phyloP scores from a whole-genome alignment of 2,113 vertebrate genomes.

The Phocoena sinus region DNA sequence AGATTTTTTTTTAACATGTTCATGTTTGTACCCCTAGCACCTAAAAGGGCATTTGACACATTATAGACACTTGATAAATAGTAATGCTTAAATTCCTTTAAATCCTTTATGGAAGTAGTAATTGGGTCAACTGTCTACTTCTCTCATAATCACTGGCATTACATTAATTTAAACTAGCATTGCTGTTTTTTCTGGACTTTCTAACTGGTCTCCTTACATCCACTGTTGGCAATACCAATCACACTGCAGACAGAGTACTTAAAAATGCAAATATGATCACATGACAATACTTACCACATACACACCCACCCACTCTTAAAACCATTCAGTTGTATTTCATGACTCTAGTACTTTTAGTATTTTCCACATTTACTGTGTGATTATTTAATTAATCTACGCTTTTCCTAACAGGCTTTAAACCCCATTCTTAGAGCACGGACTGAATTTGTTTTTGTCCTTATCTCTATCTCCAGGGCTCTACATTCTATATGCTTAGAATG shows the following conservation, averaged over 20 bases:
- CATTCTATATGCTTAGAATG: background rate
- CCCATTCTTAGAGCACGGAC: background rate
- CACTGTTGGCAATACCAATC: background rate
- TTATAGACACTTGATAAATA: background rate
- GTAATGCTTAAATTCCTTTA: constrained; percentile 4
- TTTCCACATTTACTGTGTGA: background rate
- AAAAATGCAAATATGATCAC: background rate
- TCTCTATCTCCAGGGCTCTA: background rate
- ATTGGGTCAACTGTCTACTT: background rate
- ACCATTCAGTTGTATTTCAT: background rate
- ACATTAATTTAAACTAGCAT: background rate
- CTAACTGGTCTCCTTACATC: background rate
- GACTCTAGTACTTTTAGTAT: background rate
- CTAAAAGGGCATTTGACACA: background rate
- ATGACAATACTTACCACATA: background rate
- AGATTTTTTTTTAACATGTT: background rate
- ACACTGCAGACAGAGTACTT: background rate
- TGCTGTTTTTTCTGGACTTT: background rate
- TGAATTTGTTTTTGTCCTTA: background rate
- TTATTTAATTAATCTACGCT: background rate
- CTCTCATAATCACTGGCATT: background rate
- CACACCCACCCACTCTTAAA: background rate
- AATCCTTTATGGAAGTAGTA: background rate
- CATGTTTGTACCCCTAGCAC: background rate
- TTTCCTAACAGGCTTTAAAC: background rate